Conservation (phyloP, 2,797 vertebrate genomes). For the Momotus momota region DNA sequence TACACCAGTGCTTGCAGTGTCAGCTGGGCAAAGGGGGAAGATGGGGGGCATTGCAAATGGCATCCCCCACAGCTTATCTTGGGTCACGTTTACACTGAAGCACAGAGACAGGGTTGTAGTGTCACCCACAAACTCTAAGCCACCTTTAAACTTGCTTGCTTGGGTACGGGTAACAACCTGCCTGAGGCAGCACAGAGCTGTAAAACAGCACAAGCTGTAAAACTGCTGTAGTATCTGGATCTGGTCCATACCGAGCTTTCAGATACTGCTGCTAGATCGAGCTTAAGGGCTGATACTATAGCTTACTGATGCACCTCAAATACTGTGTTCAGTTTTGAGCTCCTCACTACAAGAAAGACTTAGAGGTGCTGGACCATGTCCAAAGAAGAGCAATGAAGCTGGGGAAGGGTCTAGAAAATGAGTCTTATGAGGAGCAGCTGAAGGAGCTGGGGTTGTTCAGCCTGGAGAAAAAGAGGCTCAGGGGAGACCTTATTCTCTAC, state of each 20-base stretch:
- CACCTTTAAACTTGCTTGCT: neutral
- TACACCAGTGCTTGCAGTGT: rapidly evolving
- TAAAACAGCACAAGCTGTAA: slow-evolving; percentile 29
- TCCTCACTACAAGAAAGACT: neutral
- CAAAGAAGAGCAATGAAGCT: neutral
- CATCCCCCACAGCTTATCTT: neutral
- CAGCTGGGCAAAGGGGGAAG: neutral
- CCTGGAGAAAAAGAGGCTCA: neutral
- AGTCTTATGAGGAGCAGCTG: neutral
- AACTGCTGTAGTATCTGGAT: slow-evolving; percentile 23
- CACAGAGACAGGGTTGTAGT: neutral
- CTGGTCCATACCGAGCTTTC: neutral
- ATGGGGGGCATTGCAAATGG: neutral
- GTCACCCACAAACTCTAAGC: neutral
- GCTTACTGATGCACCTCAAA: neutral
- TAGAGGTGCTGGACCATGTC: neutral
- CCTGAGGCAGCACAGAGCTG: neutral
- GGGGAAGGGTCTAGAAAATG: neutral
- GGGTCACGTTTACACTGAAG: neutral
- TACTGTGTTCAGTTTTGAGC: neutral
- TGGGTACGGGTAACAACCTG: neutral
- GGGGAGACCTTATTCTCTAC: neutral
- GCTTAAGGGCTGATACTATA: neutral
- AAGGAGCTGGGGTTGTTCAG: neutral
- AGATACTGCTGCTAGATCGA: neutral